Conservation (phyloP, 1,140 invertebrate species). For the Lordiphosa clarofinis region DNA sequence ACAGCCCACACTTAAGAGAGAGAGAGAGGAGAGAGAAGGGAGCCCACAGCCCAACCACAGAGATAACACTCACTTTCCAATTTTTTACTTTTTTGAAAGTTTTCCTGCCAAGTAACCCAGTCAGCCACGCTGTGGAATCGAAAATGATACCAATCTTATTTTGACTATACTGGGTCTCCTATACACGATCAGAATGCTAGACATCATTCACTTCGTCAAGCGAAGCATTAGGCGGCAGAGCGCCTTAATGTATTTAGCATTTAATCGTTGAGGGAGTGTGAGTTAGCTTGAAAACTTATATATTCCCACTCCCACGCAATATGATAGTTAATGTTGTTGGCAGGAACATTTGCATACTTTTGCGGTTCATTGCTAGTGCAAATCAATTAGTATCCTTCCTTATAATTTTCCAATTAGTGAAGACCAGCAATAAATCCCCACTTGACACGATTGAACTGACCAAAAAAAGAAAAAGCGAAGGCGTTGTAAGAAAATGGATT, state of each 20-base stretch:
- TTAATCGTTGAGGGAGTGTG: slow-evolving; percentile 73
- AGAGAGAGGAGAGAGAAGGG: too few relatives aligned
- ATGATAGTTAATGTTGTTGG: slow-evolving; percentile 73
- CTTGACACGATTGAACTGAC: slow-evolving; percentile 4
- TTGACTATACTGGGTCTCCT: slow-evolving; percentile 17
- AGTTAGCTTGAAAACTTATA: slow-evolving; percentile 52
- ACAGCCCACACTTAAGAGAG: too few relatives aligned
- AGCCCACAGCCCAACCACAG: too few relatives aligned
- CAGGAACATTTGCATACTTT: slow-evolving; percentile 75
- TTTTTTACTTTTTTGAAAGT: too few relatives aligned
- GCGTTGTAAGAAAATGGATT: background rate
- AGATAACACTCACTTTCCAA: too few relatives aligned
- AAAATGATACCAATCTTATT: too few relatives aligned
- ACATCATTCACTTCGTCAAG: slow-evolving; percentile 72
- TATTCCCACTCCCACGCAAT: slow-evolving; percentile 5
- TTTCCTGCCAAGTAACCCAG: too few relatives aligned
- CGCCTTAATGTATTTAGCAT: slow-evolving; percentile 69
- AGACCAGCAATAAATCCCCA: slow-evolving; percentile 7
- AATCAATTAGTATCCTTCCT: slow-evolving; percentile 68
- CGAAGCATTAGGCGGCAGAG: slow-evolving; percentile 11
- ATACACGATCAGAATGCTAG: slow-evolving; percentile 56
- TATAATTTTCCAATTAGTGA: slow-evolving; percentile 10
- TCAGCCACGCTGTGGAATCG: too few relatives aligned
- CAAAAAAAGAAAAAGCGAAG: slow-evolving; percentile 9
- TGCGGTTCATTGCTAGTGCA: slow-evolving; percentile 74